Evolutionary conservation across 2,888 invertebrate genomes (phyloP).

Genomic region (Gandaritis pyraliata): DNA sequence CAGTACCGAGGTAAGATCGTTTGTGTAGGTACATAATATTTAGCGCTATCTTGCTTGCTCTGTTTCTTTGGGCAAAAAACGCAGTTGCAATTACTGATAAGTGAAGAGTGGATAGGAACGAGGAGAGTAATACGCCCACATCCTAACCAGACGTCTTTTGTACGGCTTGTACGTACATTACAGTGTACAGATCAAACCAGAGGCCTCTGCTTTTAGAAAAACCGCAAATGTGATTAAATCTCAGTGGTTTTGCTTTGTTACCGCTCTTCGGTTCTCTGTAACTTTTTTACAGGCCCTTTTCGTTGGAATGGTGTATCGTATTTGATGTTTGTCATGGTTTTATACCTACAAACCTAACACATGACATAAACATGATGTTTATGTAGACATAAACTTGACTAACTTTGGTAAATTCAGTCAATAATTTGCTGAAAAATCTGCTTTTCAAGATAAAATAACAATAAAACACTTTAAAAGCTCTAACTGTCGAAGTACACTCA

Average conservation of each 20-base stretch:
- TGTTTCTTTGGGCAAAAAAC: background rate
- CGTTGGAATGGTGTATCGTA: background rate
- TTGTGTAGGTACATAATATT: no score
- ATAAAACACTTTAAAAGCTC: no score
- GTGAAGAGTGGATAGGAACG: background rate
- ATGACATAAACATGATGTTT: no score
- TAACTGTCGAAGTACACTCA: no score
- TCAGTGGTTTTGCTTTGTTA: conserved; percentile 33
- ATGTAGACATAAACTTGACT: no score
- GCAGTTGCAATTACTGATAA: conserved; percentile 3
- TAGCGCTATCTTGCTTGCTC: no score
- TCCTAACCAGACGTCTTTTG: conserved; percentile 15
- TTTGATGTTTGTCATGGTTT: background rate
- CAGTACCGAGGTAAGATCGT: no score
- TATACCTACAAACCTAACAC: no score
- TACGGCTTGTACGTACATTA: no score
- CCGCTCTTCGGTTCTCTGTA: conserved; percentile 18
- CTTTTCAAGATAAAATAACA: no score
- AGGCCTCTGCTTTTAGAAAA: conserved; percentile 21
- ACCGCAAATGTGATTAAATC: conserved; percentile 50
- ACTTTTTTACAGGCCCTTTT: background rate
- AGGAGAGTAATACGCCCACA: conserved; percentile 9
- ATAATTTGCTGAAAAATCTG: no score
- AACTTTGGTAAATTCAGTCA: no score
- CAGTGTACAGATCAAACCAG: conserved; percentile 10